phyloP scores from a whole-genome alignment of 2,113 vertebrate species.

The cattle (Bos taurus) region DNA sequence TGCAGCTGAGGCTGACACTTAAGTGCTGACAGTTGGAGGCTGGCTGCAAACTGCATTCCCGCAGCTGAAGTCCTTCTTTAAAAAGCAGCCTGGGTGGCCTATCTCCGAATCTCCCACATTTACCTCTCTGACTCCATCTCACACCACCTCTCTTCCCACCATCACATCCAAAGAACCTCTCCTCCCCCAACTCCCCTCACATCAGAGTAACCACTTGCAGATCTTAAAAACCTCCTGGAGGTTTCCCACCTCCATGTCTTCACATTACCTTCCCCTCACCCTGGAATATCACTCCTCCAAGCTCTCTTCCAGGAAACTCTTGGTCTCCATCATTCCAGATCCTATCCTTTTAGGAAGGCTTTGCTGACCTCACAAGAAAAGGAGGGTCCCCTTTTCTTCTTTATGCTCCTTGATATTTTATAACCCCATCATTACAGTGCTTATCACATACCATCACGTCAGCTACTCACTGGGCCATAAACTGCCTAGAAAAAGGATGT shows the following conservation, averaged over 20 bases:
- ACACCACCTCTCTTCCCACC: neutral
- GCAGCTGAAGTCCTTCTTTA: neutral
- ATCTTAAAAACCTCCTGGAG: neutral
- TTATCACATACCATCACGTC: neutral
- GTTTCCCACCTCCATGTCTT: neutral
- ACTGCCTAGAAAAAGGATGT: neutral
- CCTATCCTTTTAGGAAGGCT: neutral
- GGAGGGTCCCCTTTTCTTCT: neutral
- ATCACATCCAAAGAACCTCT: neutral
- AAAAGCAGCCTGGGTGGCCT: neutral
- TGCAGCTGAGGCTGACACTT: neutral
- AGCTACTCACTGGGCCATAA: neutral
- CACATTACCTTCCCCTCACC: neutral
- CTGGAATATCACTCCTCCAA: neutral
- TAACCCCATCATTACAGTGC: neutral
- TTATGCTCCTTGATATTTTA: neutral
- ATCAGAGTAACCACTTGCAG: neutral
- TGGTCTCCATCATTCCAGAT: neutral
- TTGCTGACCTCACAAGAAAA: neutral
- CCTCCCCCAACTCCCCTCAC: accelerated
- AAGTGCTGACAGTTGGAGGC: neutral
- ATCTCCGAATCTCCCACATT: neutral
- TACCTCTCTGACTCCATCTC: neutral
- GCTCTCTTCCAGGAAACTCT: neutral
- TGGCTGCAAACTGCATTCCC: neutral